Evolutionary conservation across 2,888 invertebrate species (phyloP).

Genomic region (Harpagoxenus sublaevis): DNA sequence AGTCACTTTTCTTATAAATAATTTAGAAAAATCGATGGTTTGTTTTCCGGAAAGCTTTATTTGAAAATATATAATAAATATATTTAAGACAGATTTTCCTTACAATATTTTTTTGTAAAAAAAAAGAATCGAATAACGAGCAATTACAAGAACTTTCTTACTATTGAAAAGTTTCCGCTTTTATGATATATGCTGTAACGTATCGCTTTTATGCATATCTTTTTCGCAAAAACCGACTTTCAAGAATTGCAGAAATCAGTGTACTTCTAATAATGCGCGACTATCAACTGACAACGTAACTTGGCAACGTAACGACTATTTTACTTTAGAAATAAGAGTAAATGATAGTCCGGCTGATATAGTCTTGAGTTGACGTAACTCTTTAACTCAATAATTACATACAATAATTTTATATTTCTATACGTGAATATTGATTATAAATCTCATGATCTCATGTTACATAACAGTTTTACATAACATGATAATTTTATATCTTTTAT

Average conservation of each 20-base stretch:
- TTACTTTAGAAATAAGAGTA: conserved; percentile 21
- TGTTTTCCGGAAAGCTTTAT: not conserved
- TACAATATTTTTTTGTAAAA: not conserved
- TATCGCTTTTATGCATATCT: not conserved
- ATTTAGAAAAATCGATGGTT: not conserved
- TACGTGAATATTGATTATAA: not conserved
- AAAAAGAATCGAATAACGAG: not conserved
- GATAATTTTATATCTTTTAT: not conserved
- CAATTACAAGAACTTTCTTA: not conserved
- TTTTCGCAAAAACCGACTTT: conserved; percentile 5
- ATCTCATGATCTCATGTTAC: conserved; percentile 10
- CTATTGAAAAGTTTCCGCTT: not conserved
- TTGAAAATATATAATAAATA: not conserved
- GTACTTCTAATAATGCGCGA: not conserved
- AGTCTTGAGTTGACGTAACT: not conserved
- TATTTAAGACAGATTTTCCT: not conserved
- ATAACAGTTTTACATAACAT: not conserved
- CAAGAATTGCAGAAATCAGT: not conserved
- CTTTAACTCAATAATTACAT: not conserved
- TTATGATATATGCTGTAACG: not conserved
- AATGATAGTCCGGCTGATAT: not conserved
- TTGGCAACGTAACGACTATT: not conserved
- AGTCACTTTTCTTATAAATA: not conserved
- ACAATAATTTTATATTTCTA: conserved; percentile 4
- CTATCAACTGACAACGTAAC: not conserved